Conservation (phyloP, 2,888 invertebrate genomes). For the Pimpla rufipes region DNA sequence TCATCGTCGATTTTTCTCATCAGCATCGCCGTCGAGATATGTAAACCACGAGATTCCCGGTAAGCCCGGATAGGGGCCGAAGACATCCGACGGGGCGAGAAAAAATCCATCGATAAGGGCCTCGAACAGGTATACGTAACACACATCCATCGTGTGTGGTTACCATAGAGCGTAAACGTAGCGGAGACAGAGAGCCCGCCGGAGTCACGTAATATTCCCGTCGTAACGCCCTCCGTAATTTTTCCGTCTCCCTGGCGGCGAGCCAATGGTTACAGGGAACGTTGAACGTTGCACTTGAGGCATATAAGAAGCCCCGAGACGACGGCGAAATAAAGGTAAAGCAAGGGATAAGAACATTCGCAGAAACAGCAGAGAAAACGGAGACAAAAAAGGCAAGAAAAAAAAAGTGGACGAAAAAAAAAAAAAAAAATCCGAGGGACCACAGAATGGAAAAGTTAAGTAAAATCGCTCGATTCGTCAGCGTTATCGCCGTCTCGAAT, state of each 20-base stretch:
- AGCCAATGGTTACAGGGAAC: slow-evolving; percentile 68
- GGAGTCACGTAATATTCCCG: slow-evolving; percentile 76
- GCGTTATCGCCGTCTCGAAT: slow-evolving; percentile 36
- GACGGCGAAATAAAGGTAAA: slow-evolving; percentile 45
- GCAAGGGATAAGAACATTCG: not conserved
- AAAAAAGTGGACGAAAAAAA: slow-evolving; percentile 60
- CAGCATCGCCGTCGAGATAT: slow-evolving; percentile 24
- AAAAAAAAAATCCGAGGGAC: slow-evolving; percentile 19
- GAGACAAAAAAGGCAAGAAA: not conserved
- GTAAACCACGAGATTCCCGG: slow-evolving; percentile 46
- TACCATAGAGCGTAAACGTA: slow-evolving; percentile 25
- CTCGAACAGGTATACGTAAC: slow-evolving; percentile 48
- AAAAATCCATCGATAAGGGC: slow-evolving; percentile 64
- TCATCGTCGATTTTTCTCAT: slow-evolving; percentile 27
- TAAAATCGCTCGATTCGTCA: slow-evolving; percentile 38
- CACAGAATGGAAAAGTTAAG: slow-evolving; percentile 15
- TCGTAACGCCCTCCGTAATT: slow-evolving; percentile 73
- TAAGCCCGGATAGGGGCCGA: slow-evolving; percentile 38
- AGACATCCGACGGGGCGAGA: slow-evolving; percentile 10
- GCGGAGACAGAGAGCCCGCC: slow-evolving; percentile 25
- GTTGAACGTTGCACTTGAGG: slow-evolving; percentile 43
- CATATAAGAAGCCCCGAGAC: slow-evolving; percentile 24
- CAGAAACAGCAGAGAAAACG: not conserved
- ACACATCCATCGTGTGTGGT: slow-evolving; percentile 16
- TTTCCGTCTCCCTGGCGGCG: slow-evolving; percentile 75